These are phyloP conservation scores for Lacerta bilineata DNA, from an alignment of 2,797 vertebrate species.

Conservation along the genomic window DNA sequence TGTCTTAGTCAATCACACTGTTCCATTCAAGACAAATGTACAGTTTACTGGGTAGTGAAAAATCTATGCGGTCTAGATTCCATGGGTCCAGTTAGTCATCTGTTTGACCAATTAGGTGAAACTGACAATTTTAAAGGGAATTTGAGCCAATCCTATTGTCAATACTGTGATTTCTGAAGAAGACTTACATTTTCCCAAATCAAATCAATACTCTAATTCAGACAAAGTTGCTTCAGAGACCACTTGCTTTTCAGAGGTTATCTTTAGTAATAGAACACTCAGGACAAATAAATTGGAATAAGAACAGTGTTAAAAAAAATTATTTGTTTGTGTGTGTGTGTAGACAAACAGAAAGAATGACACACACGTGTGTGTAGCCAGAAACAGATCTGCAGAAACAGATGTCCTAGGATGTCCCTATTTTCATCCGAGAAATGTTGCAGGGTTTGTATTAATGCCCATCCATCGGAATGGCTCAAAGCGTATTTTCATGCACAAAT, in stretches of 20 bases:
- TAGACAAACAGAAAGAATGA: no score
- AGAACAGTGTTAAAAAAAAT: background rate
- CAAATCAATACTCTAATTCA: background rate
- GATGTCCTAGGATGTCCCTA: background rate
- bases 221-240: background rate
- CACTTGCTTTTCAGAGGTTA: background rate
- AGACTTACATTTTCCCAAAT: background rate
- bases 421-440: background rate
- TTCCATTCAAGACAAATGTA: constrained; percentile 18
- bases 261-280: background rate
- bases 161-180: background rate
- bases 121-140: constrained; percentile 12
- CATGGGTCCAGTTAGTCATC: constrained; percentile 1
- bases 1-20: constrained; percentile 20
- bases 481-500: background rate
- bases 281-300: background rate
- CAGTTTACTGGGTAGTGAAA: background rate
- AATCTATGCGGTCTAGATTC: background rate
- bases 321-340: no score
- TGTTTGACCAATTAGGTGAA: constrained; percentile 32
- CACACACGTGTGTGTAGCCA: background rate
- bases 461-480: no score
- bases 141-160: background rate
- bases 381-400: background rate
- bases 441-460: background rate